Evolutionary conservation across 2,113 vertebrate species (phyloP).

Genomic region (Dipodomys spectabilis): DNA sequence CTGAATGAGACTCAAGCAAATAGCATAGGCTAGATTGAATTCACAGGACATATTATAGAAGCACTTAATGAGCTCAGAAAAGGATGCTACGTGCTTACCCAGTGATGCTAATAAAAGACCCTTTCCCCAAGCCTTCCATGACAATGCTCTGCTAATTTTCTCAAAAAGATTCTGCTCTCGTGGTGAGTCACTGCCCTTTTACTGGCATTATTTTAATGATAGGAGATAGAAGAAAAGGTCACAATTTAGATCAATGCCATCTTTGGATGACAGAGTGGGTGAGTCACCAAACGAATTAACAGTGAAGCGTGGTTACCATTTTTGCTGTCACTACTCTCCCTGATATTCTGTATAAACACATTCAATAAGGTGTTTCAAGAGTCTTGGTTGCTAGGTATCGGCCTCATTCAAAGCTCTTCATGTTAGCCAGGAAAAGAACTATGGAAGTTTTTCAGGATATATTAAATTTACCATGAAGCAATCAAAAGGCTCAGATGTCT

Average conservation of each 20-base stretch:
- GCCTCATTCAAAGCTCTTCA: conserved; percentile 50
- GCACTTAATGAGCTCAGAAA: conserved; percentile 63
- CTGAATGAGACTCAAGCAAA: conserved; percentile 53
- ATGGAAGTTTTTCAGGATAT: conserved; percentile 61
- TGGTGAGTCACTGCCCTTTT: conserved; percentile 76
- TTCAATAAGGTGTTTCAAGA: conserved; percentile 51
- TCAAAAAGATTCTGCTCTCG: conserved; percentile 65
- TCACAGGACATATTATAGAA: conserved; percentile 57
- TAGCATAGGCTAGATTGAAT: conserved; percentile 42
- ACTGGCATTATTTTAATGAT: conserved; percentile 71
- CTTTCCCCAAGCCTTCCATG: conserved; percentile 59
- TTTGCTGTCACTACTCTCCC: conserved; percentile 62
- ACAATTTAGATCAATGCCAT: conserved; percentile 74
- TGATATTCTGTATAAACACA: conserved; percentile 13
- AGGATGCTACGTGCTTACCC: conserved; percentile 57
- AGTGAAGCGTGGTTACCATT: conserved; percentile 55
- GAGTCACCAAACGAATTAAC: conserved; percentile 77
- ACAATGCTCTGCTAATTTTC: conserved; percentile 66
- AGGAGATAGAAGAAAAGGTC: conserved; percentile 77
- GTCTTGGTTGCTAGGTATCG: conserved; percentile 68
- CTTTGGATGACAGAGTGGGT: conserved; percentile 68
- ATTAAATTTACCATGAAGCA: conserved; percentile 27
- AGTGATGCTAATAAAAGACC: conserved; percentile 70
- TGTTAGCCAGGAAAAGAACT: conserved; percentile 50
- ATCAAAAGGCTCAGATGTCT: conserved; percentile 11